Base-by-base conservation (phyloP, 2,113 vertebrate genomes). In the Andinoacara biseriatus region DNA sequence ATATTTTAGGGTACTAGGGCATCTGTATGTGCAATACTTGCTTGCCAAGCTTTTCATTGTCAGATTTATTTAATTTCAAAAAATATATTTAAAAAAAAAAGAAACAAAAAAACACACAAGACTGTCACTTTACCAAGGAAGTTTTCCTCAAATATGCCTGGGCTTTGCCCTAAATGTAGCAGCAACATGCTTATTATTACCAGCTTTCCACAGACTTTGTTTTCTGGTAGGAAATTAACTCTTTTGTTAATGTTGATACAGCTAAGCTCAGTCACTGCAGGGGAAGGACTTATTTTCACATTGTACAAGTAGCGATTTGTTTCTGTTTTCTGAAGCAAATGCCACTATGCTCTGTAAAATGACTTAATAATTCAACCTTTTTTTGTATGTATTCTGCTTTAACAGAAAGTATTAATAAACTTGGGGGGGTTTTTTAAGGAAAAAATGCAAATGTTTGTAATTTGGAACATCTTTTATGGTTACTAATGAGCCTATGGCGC, bases 121-220 rank as follows among this genome's bases (percentile, higher is more conserved):
- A 97, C 94, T 95, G 98, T 97, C 98, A 99, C 98, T 99, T 99
- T 99, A 99, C 95, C 94, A 95, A 96, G 94, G 82, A 96, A 93
- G 95, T 87, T 95, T 96, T 96, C 95, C 83, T 58, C 95, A 89
- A 94, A 95, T 96, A 95, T 96, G 95, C 97, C 96, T 92, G 87
- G 90, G 74, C 82, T 91, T 97, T 97, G 96, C 96, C 97, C 97
- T 98, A 97, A 98, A 98, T 97, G 98, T 99, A 99, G 98, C 98
- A 97, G 96, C 96, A 96, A 95, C 82, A 93, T 97, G 83, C 96
- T 81, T 83, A 95, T 97, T 95, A 95, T 96, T 33, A 38, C 11
- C 96, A 97, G 96, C 83, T 96, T 97, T 98, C 96, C 97, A 97
- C 97, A 97, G 96, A 97, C 95, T 97, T 88, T 85, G 96, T 95